Conservation (phyloP, 2,797 vertebrate species). For the Antrozous pallidus region DNA sequence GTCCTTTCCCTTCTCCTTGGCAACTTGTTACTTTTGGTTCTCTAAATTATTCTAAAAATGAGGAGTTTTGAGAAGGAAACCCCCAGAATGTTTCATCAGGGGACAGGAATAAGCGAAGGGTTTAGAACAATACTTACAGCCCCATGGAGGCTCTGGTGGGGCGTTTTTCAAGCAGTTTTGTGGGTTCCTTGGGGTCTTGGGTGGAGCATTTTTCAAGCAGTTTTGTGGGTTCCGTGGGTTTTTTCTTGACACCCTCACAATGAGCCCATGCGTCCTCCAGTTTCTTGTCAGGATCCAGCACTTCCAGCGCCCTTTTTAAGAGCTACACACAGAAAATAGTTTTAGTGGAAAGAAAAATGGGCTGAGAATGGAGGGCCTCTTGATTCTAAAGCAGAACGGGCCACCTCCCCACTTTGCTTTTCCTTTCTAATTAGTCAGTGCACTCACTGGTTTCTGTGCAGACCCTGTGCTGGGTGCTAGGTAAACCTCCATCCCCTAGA, state of each 20-base stretch:
- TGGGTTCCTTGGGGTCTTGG: background rate
- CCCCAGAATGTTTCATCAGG: background rate
- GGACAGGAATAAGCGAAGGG: background rate
- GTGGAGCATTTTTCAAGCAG: background rate
- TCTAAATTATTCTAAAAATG: background rate
- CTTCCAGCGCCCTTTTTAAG: constrained; percentile 82
- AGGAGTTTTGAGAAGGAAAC: background rate
- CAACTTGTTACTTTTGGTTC: background rate
- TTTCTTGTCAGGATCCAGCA: constrained; percentile 83
- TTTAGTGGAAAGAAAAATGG: background rate
- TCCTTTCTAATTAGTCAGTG: background rate
- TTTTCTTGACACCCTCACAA: background rate
- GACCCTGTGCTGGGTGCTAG: background rate
- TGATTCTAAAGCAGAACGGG: background rate
- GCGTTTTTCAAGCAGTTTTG: background rate
- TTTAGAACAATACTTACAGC: constrained; percentile 20
- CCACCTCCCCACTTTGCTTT: background rate
- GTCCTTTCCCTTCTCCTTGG: background rate
- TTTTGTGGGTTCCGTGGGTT: background rate
- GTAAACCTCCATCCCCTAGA: background rate
- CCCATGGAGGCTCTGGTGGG: background rate
- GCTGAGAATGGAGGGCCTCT: background rate
- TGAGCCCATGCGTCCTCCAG: constrained; percentile 56
- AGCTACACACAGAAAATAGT: constrained; percentile 76
- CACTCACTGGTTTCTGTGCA: background rate